phyloP scores from a whole-genome alignment of 2,888 invertebrate species.

The Serrognathus titanus region DNA sequence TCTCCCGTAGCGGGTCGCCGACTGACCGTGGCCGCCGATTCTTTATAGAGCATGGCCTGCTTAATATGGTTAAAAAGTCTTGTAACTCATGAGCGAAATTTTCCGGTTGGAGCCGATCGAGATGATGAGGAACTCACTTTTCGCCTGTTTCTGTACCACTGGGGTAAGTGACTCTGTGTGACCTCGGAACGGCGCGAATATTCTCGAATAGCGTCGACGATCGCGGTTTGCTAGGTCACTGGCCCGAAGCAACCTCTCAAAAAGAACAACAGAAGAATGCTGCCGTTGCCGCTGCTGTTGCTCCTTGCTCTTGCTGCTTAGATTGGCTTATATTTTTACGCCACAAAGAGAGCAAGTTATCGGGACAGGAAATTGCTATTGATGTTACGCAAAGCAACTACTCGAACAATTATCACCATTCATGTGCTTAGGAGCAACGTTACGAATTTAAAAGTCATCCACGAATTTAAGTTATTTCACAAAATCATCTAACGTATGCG shows the following conservation, averaged over 20 bases:
- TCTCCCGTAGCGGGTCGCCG: slow-evolving; percentile 23
- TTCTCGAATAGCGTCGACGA: slow-evolving; percentile 32
- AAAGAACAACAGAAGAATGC: slow-evolving; percentile 19
- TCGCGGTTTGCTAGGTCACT: slow-evolving; percentile 43
- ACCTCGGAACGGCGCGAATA: slow-evolving; percentile 51
- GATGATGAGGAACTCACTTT: slow-evolving; percentile 34
- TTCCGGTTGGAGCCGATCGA: slow-evolving; percentile 28
- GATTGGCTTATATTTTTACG: slow-evolving; percentile 30
- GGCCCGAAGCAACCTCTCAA: slow-evolving; percentile 47
- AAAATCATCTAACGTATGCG: too few species aligned
- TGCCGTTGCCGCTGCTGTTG: background rate
- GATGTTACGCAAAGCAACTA: slow-evolving; percentile 4
- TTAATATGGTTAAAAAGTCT: slow-evolving; percentile 8
- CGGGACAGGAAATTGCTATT: slow-evolving; percentile 28
- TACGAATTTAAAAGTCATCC: too few species aligned
- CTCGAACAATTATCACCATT: background rate
- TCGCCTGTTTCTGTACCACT: slow-evolving; percentile 47
- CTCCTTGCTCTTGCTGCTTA: slow-evolving; percentile 18
- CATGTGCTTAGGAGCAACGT: too few species aligned
- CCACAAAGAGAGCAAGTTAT: slow-evolving; percentile 30
- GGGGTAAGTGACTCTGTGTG: slow-evolving; percentile 66
- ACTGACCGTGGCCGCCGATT: slow-evolving; percentile 29
- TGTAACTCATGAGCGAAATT: slow-evolving; percentile 29
- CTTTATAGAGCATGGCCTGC: slow-evolving; percentile 9
- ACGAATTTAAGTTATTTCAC: too few species aligned